A percentile compares a stretch with the other conserved stretches of the same genome.
Evolutionary conservation across 2,797 vertebrate species (phyloP).

Genomic region (Anas bernieri): DNA sequence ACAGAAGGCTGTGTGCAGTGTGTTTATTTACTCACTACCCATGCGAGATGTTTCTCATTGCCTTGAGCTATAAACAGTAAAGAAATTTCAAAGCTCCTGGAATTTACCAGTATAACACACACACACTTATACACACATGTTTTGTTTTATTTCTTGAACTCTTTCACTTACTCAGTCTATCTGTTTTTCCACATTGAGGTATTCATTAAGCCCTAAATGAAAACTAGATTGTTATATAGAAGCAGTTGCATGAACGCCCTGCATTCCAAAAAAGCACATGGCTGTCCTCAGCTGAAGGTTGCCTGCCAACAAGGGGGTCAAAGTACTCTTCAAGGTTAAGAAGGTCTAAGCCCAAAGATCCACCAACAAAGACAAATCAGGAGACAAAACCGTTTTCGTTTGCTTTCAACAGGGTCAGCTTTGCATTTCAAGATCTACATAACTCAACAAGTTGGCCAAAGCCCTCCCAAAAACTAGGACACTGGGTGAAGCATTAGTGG

Average conservation of each 20-base stretch:
- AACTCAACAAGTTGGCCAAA: not conserved
- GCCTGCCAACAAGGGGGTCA: not conserved
- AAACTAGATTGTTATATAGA: not conserved
- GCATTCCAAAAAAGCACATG: not conserved
- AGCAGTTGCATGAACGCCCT: not conserved
- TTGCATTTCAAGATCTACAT: not conserved
- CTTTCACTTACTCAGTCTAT: not conserved
- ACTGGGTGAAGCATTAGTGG: not conserved
- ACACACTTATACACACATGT: not conserved
- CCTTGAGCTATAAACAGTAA: conserved; percentile 34
- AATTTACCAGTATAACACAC: conserved; percentile 12
- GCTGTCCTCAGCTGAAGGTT: not conserved
- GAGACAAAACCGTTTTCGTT: not conserved
- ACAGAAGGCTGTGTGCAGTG: not conserved
- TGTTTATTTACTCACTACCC: conserved; percentile 45
- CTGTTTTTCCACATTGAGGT: not conserved
- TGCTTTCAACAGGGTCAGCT: not conserved
- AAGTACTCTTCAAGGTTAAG: not conserved
- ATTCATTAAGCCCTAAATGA: not conserved
- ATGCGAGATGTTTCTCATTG: conserved; percentile 21
- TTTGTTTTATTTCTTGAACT: not conserved
- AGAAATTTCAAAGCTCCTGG: conserved; percentile 46
- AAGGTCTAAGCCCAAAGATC: not conserved
- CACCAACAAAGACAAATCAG: not conserved
- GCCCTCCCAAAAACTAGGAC: not conserved